A percentile compares a stretch with the other conserved stretches of the same genome.
Conservation (phyloP, 1,140 invertebrate species). For the Neodiprion pinetum region DNA sequence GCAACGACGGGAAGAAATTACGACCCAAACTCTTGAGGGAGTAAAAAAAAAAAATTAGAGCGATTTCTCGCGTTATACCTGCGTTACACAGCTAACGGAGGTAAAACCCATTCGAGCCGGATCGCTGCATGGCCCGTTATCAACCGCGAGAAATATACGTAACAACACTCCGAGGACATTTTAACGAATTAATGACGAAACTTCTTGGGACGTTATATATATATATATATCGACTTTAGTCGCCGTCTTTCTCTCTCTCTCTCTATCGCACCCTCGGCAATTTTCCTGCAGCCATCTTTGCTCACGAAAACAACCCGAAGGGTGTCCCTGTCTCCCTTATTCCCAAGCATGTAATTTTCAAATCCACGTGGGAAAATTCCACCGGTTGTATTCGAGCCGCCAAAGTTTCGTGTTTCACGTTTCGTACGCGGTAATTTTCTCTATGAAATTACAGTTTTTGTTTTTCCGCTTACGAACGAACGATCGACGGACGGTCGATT, state of each 20-base stretch:
- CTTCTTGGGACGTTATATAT: not conserved
- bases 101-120: not conserved
- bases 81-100: not conserved
- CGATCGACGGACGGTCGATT: too few relatives aligned
- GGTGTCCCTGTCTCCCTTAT: too few relatives aligned
- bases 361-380: not conserved
- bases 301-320: too few relatives aligned
- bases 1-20: not conserved
- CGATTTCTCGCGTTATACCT: not conserved
- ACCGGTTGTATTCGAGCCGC: not conserved
- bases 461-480: too few relatives aligned
- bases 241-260: too few relatives aligned
- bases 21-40: not conserved
- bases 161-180: not conserved
- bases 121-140: not conserved
- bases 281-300: too few relatives aligned
- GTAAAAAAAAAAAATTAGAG: not conserved
- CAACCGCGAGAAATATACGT: not conserved
- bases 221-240: too few relatives aligned
- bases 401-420: too few relatives aligned
- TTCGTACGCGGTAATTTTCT: too few relatives aligned
- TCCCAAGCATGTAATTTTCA: too few relatives aligned
- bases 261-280: too few relatives aligned
- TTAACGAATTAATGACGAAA: constrained; percentile 11
- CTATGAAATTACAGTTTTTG: too few relatives aligned